Evolutionary conservation across 1,140 invertebrate species (phyloP), one percentile per base, ranked within the genome.

Genomic region (Trichoplusia ni): DNA sequence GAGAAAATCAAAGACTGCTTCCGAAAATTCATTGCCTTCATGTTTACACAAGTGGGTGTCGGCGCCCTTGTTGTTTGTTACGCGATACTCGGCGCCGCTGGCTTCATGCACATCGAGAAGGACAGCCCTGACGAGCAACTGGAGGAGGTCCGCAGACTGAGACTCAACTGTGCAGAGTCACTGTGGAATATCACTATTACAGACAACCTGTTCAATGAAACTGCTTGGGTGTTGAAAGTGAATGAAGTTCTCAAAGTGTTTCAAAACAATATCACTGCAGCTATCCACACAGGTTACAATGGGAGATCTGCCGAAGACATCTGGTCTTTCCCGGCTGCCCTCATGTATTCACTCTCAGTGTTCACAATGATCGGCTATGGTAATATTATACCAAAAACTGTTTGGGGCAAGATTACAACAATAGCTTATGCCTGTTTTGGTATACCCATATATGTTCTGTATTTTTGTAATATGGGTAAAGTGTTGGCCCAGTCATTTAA

Each of bases 321-420:
- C 37, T 97, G 96, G 96, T 94, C 95, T 0, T 97, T 97, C 69
- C 95, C 96, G 0, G 95, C 95, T 0, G 95, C 96, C 0, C 82
- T 97, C 2, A 97, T 97, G 96, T 98, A 95, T 77, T 97, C 95
- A 19, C 82, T 97, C 0, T 97, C 96, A 11, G 94, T 97, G 0
- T 97, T 97, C 76, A 97, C 96, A 2, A 97, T 97, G 96, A 97
- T 97, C 69, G 98, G 98, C 0, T 99, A 99, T 86, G 98, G 98
- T 0, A 98, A 98, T 88, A 94, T 98, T 77, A 95, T 98, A 3
- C 98, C 98, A 0, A 94, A 95, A 76, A 99, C 98, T 0, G 91
- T 94, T 0, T 96, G 95, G 94, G 98, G 98, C 1, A 98, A 98
- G 89, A 94, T 96, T 16, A 93, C 95, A 8, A 99, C 98, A 0